These are phyloP conservation scores for Phalacrocorax aristotelis DNA, from an alignment of 2,113 vertebrate genomes.

Conservation along the genomic window DNA sequence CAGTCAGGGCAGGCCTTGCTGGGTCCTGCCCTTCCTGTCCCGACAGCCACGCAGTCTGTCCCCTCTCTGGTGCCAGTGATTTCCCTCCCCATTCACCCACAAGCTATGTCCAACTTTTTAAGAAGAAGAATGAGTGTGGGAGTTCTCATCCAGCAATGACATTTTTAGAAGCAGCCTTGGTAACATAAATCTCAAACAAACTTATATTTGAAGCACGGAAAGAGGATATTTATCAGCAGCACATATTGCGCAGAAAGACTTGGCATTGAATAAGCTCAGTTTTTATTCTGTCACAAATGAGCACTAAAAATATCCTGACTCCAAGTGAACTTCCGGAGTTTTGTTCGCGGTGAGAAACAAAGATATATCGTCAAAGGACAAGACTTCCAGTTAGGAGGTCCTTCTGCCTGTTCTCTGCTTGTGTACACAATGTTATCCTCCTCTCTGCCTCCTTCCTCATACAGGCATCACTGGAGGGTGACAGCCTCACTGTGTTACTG, in stretches of 20 bases:
- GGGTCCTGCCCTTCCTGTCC: background rate
- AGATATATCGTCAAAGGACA: background rate
- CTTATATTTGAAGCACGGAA: background rate
- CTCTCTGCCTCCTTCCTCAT: background rate
- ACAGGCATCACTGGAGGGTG: background rate
- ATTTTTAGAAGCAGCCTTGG: background rate
- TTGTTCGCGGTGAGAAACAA: background rate
- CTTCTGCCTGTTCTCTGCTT: background rate
- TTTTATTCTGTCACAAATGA: background rate
- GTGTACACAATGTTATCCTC: rapidly evolving
- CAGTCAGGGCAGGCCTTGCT: background rate
- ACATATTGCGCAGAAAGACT: background rate
- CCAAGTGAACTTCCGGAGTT: background rate
- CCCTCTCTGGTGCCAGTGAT: background rate
- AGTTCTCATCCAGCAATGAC: background rate
- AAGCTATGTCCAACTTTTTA: background rate
- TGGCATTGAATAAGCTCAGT: background rate
- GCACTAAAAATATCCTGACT: constrained; percentile 18
- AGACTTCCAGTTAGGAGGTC: background rate
- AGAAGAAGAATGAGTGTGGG: background rate
- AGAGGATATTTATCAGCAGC: background rate
- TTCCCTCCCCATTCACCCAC: background rate
- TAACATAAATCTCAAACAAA: background rate
- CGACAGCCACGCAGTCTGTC: rapidly evolving
- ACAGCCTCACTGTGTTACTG: background rate